Conservation (phyloP, 2,888 invertebrate genomes). For the Seira ritae region DNA sequence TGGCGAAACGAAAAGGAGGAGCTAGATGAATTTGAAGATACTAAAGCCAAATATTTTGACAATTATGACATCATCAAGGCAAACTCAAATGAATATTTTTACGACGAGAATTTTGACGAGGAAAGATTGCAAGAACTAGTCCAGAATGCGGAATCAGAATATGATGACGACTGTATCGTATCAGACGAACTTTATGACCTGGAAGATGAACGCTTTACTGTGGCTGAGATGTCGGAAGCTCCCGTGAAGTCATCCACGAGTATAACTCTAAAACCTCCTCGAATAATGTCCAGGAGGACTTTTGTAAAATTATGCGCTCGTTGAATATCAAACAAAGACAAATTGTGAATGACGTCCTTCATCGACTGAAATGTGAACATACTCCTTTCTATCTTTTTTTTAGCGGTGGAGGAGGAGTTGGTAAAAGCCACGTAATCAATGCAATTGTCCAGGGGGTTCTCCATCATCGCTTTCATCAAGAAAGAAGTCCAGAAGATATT, state of each 20-base stretch:
- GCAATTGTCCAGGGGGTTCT: constrained; percentile 63
- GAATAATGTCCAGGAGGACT: no score
- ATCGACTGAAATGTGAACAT: neutral
- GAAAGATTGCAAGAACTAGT: neutral
- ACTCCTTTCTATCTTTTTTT: constrained; percentile 69
- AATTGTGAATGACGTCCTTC: constrained; percentile 35
- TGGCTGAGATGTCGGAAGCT: no score
- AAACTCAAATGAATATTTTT: neutral
- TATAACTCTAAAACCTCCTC: no score
- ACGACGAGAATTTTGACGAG: neutral
- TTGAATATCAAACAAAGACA: constrained; percentile 50
- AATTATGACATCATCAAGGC: neutral
- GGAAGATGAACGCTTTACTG: neutral
- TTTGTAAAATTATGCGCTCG: no score
- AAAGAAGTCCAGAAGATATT: neutral
- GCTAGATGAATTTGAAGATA: no score
- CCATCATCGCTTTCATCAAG: neutral
- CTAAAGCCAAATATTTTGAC: neutral
- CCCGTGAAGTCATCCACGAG: no score
- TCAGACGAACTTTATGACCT: neutral
- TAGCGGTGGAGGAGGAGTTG: constrained; percentile 74
- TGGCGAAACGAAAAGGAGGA: no score
- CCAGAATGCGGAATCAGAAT: neutral
- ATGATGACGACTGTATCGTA: neutral
- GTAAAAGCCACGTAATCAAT: constrained; percentile 74